These are phyloP conservation scores for Tretioscincus oriximinensis DNA, from an alignment of 2,113 vertebrate species.

Conservation along the genomic window DNA sequence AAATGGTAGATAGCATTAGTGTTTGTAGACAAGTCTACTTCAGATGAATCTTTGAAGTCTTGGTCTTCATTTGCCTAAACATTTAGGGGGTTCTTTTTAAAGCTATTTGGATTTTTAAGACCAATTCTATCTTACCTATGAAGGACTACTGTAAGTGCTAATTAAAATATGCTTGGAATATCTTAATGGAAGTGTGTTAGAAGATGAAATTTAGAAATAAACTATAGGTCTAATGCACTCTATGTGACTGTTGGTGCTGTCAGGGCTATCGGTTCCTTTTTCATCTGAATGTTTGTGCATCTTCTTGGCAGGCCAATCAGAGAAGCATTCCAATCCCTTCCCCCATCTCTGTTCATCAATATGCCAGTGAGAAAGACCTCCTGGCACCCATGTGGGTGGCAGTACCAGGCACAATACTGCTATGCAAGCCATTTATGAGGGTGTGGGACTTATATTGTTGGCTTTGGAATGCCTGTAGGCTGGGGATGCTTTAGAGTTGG, in stretches of 20 bases:
- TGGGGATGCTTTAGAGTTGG: conserved; percentile 8
- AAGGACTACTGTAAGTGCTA: neutral
- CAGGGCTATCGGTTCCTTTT: neutral
- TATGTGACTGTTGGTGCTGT: neutral
- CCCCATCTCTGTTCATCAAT: conserved; percentile 52
- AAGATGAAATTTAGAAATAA: neutral
- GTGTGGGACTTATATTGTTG: conserved; percentile 49
- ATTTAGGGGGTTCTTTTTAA: neutral
- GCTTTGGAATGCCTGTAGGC: conserved; percentile 37
- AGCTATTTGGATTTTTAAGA: neutral
- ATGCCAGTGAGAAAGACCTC: conserved; percentile 60
- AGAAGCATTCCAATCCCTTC: conserved; percentile 29
- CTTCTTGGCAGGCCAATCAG: neutral
- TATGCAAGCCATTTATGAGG: conserved; percentile 56
- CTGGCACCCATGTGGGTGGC: conserved; percentile 61
- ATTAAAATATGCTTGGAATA: neutral
- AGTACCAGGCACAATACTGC: conserved; percentile 71
- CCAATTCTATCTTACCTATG: neutral
- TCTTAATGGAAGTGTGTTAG: neutral
- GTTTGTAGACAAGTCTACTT: no score
- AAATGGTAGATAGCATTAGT: no score
- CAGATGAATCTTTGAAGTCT: no score
- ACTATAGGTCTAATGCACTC: neutral
- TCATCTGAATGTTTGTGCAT: neutral
- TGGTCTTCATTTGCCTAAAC: neutral